Evolutionary conservation across 2,888 invertebrate species (phyloP).

Genomic region (Pyrrhosoma nymphula): DNA sequence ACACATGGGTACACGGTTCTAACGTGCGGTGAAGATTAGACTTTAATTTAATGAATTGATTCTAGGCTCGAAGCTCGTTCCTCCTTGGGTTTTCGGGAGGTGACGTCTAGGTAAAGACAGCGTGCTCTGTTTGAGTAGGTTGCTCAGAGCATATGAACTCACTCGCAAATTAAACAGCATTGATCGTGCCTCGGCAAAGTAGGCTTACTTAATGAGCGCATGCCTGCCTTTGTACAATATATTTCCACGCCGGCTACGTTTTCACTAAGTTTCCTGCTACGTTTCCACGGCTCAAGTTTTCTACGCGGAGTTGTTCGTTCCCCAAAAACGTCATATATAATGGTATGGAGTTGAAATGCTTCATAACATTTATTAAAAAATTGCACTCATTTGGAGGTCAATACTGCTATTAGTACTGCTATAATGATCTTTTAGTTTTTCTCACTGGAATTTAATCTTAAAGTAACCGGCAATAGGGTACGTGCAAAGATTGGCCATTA

Average conservation of each 20-base stretch:
- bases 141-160: neutral
- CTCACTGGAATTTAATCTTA: too few relatives aligned
- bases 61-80: neutral
- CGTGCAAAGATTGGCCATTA: too few relatives aligned
- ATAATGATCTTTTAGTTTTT: too few relatives aligned
- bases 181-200: neutral
- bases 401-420: too few relatives aligned
- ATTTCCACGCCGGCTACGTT: neutral
- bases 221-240: neutral
- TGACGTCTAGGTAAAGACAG: neutral
- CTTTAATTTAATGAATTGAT: slow-evolving; percentile 30
- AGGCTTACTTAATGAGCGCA: neutral
- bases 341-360: neutral
- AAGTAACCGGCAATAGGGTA: too few relatives aligned
- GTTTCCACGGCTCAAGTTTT: neutral
- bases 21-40: slow-evolving; percentile 35
- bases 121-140: neutral
- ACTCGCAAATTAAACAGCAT: neutral
- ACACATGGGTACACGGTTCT: slow-evolving; percentile 19
- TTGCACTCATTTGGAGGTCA: too few relatives aligned
- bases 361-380: too few relatives aligned
- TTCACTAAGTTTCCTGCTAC: too few relatives aligned
- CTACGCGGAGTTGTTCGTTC: neutral
- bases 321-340: neutral
- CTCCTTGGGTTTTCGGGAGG: neutral